phyloP scores from a whole-genome alignment of 2,797 vertebrate species.

The Myiotriccus ornatus region DNA sequence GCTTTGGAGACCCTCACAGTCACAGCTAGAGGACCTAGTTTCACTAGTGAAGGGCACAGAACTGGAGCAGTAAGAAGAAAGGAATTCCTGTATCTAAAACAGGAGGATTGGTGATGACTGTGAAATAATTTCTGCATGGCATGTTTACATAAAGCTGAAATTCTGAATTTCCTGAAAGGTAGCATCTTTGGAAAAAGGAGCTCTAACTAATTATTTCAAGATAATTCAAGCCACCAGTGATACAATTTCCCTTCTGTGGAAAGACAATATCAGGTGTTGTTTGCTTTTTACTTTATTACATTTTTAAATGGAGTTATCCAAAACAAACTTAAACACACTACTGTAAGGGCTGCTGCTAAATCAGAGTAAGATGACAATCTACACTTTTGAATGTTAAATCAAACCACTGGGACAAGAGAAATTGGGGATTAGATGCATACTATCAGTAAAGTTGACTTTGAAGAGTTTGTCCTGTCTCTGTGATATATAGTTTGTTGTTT shows the following conservation, averaged over 20 bases:
- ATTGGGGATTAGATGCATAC: background rate
- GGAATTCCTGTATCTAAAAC: background rate
- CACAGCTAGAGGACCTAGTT: background rate
- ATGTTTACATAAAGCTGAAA: background rate
- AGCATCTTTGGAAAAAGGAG: background rate
- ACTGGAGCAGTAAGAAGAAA: background rate
- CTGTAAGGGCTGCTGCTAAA: background rate
- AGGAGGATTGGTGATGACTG: background rate
- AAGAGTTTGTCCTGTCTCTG: background rate
- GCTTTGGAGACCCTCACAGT: background rate
- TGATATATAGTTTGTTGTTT: background rate
- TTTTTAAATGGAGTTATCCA: background rate
- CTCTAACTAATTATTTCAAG: background rate
- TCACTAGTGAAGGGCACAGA: background rate
- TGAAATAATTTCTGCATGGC: background rate
- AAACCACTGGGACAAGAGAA: background rate
- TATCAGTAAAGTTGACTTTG: background rate
- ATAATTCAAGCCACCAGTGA: background rate
- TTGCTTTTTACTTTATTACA: background rate
- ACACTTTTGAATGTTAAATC: background rate
- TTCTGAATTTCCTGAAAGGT: background rate
- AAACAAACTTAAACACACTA: background rate
- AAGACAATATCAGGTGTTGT: background rate
- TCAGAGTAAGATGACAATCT: background rate
- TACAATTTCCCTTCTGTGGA: background rate